Evolutionary conservation across 2,797 vertebrate genomes (phyloP).

Genomic region (Carduelis carduelis): DNA sequence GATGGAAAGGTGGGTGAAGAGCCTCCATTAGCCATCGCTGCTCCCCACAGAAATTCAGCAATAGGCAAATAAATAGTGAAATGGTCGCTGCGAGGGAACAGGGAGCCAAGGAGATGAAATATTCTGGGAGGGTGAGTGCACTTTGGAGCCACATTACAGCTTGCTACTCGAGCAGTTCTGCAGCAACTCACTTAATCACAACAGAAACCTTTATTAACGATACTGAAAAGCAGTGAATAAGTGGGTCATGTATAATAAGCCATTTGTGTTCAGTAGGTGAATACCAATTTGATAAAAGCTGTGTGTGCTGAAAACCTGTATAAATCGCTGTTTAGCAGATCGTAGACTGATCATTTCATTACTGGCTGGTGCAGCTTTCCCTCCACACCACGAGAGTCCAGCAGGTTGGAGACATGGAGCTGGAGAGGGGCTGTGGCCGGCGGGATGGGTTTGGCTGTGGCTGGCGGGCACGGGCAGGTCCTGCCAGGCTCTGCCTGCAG

Average conservation of each 20-base stretch:
- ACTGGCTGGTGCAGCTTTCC: background rate
- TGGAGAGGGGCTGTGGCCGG: background rate
- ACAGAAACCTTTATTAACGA: slow-evolving; percentile 75
- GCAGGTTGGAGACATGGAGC: background rate
- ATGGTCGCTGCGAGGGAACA: slow-evolving; percentile 21
- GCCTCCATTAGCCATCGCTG: slow-evolving; percentile 21
- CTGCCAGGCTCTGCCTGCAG: background rate
- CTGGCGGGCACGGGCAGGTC: background rate
- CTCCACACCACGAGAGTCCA: background rate
- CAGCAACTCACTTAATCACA: slow-evolving; percentile 72
- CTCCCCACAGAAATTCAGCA: slow-evolving; percentile 29
- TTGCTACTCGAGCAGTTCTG: background rate
- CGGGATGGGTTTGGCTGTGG: fast-evolving
- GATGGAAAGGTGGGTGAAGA: background rate
- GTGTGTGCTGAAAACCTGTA: slow-evolving; percentile 53
- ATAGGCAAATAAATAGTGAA: slow-evolving; percentile 59
- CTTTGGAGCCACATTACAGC: slow-evolving; percentile 48
- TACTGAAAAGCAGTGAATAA: slow-evolving; percentile 66
- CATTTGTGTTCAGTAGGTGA: slow-evolving; percentile 75
- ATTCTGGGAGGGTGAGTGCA: background rate
- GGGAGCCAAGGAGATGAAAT: slow-evolving; percentile 43
- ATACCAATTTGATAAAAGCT: slow-evolving; percentile 76
- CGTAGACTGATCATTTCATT: slow-evolving; percentile 63
- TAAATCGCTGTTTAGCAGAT: slow-evolving; percentile 72
- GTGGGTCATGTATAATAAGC: slow-evolving; percentile 78